Conservation (phyloP, 2,113 vertebrate species). For the Microcebus griseorufus region DNA sequence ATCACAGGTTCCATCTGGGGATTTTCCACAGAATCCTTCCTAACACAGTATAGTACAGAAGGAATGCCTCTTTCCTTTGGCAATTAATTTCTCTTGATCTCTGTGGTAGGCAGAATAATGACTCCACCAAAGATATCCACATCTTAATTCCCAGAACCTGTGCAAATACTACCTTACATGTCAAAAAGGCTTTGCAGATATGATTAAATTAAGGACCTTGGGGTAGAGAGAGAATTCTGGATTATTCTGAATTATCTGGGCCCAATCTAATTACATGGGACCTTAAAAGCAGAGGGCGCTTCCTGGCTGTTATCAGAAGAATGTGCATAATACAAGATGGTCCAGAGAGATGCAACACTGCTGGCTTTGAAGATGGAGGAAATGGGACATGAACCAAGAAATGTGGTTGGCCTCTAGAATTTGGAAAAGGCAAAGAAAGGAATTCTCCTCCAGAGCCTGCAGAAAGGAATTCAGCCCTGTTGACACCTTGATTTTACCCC, state of each 20-base stretch:
- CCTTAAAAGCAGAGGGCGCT: not conserved
- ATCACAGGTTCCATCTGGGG: not conserved
- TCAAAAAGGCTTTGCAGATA: not conserved
- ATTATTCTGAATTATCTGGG: slow-evolving; percentile 21
- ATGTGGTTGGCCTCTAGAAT: not conserved
- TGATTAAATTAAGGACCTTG: not conserved
- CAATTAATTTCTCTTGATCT: not conserved
- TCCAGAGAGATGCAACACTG: not conserved
- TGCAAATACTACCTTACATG: not conserved
- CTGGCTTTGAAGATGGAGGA: not conserved
- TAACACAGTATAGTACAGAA: not conserved
- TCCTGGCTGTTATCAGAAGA: not conserved
- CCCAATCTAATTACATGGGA: not conserved
- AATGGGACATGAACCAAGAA: not conserved
- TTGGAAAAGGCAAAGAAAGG: not conserved
- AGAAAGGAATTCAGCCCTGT: not conserved
- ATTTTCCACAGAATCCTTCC: not conserved
- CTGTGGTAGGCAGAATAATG: not conserved
- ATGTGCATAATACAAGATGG: not conserved
- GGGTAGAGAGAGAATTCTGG: not conserved
- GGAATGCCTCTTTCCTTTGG: not conserved
- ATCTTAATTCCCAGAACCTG: not conserved
- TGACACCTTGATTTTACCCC: not conserved
- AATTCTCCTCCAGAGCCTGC: not conserved
- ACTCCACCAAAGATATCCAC: not conserved